Percentiles rank a stretch among this genome's conserved stretches.
phyloP scores from a whole-genome alignment of 2,113 vertebrate genomes.

The Gavialis gangeticus region DNA sequence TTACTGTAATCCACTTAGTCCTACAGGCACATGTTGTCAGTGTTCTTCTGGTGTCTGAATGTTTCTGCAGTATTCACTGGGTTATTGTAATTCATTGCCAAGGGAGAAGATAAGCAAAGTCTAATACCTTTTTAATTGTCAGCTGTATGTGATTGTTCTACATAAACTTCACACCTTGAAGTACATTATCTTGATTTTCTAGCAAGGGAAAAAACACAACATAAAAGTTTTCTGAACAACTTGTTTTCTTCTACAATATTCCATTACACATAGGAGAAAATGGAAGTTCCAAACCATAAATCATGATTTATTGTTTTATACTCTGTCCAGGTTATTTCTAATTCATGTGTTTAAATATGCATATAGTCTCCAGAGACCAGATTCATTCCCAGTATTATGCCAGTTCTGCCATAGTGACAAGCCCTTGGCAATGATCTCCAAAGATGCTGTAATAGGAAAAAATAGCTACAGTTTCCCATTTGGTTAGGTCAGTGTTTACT shows the following conservation, averaged over 20 bases:
- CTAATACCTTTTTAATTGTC: neutral
- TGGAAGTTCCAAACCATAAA: neutral
- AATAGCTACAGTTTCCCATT: neutral
- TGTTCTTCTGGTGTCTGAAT: constrained; percentile 57
- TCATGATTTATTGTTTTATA: neutral
- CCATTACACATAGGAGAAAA: neutral
- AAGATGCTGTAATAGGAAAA: neutral
- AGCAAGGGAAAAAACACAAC: neutral
- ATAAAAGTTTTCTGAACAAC: neutral
- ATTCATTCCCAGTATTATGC: neutral
- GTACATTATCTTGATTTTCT: neutral
- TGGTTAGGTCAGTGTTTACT: neutral
- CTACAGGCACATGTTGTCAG: constrained; percentile 45
- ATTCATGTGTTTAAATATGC: too few relatives aligned
- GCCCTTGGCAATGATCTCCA: neutral
- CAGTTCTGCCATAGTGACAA: neutral
- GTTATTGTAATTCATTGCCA: constrained; percentile 44
- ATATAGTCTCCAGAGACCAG: neutral
- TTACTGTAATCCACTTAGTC: constrained; percentile 62
- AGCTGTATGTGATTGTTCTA: neutral
- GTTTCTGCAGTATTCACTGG: constrained; percentile 57
- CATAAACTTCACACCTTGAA: neutral
- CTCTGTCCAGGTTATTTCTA: neutral
- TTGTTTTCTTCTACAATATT: neutral
- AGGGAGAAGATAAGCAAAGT: constrained; percentile 16